Evolutionary conservation across 1,140 invertebrate genomes (phyloP), one percentile per base, ranked within the genome.

Genomic region (Saxidomus purpurata): DNA sequence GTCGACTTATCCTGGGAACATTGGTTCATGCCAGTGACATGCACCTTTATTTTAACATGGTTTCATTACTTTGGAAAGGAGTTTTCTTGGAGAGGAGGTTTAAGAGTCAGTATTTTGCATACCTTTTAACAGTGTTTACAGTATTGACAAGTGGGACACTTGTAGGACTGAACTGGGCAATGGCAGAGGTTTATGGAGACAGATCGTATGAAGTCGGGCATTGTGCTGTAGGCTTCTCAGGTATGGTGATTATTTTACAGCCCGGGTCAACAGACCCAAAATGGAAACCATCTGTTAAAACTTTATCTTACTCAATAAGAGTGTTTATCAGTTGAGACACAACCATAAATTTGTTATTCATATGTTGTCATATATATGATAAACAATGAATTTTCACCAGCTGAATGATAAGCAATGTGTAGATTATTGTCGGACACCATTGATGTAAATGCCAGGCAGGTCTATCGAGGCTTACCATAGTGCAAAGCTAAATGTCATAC

Each of bases 31-130:
- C 96, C 1, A 96, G 97, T 74, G 97, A 97, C 90, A 97, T 97
- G 96, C 97, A 98, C 95, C 95, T 98, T 0, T 98, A 97, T 93
- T 97, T 97, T 93, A 98, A 98, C 92, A 98, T 98, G 97, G 94
- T 97, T 22, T 97, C 97, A 1, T 97, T 97, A 55, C 94, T 97
- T 13, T 94, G 97, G 34, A 98, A 98, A 96, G 97, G 97, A 13
- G 94, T 94, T 17, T 87, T 83, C 36, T 87, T 96, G 1, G 97
- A 98, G 93, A 95, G 94, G 9, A 95, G 95, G 89, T 97, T 97
- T 91, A 96, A 97, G 25, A 96, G 96, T 80, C 40, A 91, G 0
- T 97, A 97, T 93, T 97, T 97, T 95, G 94, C 94, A 0, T 93
- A 96, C 67, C 94, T 97, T 0, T 82, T 97, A 19, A 90, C 91